Evolutionary conservation across 2,797 vertebrate genomes (phyloP).

Genomic region (Xerus rutilus): DNA sequence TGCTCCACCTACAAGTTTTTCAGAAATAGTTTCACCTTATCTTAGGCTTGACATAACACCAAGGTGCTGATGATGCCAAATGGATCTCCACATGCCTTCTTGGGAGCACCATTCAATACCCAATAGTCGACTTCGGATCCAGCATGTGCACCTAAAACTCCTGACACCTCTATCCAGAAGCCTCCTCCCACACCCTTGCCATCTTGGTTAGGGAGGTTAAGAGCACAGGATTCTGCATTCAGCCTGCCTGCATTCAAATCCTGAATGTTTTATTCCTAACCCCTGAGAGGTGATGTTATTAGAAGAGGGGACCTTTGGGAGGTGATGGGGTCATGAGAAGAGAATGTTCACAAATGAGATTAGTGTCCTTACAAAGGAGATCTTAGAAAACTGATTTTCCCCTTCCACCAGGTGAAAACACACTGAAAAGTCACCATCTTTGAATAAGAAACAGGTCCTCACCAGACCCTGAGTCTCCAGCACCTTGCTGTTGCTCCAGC

Average conservation of each 20-base stretch:
- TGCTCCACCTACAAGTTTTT: background rate
- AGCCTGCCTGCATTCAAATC: background rate
- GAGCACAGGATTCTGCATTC: background rate
- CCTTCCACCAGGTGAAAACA: background rate
- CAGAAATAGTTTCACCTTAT: background rate
- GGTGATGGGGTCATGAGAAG: background rate
- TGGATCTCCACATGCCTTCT: background rate
- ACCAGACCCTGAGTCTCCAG: background rate
- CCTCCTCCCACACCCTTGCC: too few relatives aligned
- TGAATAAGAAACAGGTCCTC: background rate
- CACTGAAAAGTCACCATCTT: background rate
- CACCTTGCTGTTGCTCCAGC: background rate
- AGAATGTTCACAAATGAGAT: background rate
- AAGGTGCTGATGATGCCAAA: background rate
- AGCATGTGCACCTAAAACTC: background rate
- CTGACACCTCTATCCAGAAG: background rate
- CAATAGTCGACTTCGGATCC: background rate
- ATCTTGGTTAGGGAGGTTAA: background rate
- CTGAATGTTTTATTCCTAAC: background rate
- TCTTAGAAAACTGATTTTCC: background rate
- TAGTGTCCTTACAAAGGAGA: background rate
- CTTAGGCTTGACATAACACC: background rate
- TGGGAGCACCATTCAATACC: background rate
- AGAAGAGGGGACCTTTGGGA: background rate
- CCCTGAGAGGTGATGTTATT: background rate